These are phyloP conservation scores for Morone chrysops DNA, from an alignment of 2,113 vertebrate species.

Conservation along the genomic window DNA sequence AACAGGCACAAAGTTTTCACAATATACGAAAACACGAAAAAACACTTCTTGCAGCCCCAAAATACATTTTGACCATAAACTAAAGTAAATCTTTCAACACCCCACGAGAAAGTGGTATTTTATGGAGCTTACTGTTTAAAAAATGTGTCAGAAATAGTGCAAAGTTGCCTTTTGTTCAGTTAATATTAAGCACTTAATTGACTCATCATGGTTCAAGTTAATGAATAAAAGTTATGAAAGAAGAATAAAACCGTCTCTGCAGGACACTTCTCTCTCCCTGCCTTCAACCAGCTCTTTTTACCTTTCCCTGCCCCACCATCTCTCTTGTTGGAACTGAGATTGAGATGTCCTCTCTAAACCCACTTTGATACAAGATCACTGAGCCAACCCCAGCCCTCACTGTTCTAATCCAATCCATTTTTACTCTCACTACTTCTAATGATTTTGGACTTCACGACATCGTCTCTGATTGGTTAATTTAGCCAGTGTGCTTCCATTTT, in stretches of 20 bases:
- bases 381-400: slow-evolving; percentile 7
- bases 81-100: too few species aligned
- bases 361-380: slow-evolving; percentile 22
- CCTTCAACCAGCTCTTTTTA: neutral
- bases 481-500: slow-evolving; percentile 41
- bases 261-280: neutral
- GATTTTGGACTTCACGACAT: neutral
- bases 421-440: slow-evolving; percentile 28
- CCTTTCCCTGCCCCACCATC: neutral
- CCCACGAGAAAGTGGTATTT: neutral
- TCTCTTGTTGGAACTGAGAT: slow-evolving; percentile 9
- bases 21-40: neutral
- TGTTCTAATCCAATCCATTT: slow-evolving; percentile 28
- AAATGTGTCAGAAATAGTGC: too few species aligned
- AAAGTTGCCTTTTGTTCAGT: neutral
- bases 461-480: slow-evolving; percentile 21
- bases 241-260: neutral
- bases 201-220: neutral
- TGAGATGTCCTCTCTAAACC: slow-evolving; percentile 29
- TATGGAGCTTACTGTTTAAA: too few species aligned
- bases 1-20: neutral
- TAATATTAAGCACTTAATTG: neutral
- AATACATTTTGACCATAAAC: neutral
- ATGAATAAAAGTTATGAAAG: neutral
- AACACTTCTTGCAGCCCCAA: neutral